These are phyloP conservation scores for Atherinosoma microstoma DNA, from an alignment of 2,797 vertebrate genomes.

Conservation along the genomic window DNA sequence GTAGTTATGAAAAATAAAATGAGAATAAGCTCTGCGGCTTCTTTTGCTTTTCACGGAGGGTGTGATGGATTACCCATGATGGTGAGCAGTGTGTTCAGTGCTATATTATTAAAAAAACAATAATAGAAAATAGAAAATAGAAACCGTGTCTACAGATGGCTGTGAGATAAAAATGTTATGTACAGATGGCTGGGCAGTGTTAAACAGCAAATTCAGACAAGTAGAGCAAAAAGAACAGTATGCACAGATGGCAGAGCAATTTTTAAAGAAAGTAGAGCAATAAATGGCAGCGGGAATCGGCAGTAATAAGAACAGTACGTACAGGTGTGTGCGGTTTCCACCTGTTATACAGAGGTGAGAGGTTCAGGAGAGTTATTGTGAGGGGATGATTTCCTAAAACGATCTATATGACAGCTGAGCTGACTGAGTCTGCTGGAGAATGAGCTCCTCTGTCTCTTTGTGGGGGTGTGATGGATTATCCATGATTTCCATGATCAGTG, in stretches of 20 bases:
- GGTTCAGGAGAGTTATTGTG: not conserved
- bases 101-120: not conserved
- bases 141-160: not conserved
- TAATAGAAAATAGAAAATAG: not conserved
- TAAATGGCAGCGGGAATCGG: not conserved
- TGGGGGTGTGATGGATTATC: not conserved
- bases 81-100: not conserved
- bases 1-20: not conserved
- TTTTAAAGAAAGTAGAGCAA: not conserved
- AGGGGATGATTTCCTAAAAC: slow-evolving; percentile 7
- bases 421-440: slow-evolving; percentile 4
- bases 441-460: not conserved
- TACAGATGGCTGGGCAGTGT: slow-evolving; percentile 2
- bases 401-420: slow-evolving; percentile 1
- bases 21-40: not conserved
- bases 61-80: not conserved
- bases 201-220: not conserved
- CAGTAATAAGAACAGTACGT: slow-evolving; percentile 5
- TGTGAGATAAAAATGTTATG: not conserved
- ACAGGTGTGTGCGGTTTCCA: not conserved
- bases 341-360: not conserved
- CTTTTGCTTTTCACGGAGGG: not conserved
- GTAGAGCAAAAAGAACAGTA: slow-evolving; percentile 1
- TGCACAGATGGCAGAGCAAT: not conserved
- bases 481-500: slow-evolving; percentile 2